Evolutionary conservation across 2,888 invertebrate species (phyloP).

Genomic region (Acanthococcus lagerstroemiae): DNA sequence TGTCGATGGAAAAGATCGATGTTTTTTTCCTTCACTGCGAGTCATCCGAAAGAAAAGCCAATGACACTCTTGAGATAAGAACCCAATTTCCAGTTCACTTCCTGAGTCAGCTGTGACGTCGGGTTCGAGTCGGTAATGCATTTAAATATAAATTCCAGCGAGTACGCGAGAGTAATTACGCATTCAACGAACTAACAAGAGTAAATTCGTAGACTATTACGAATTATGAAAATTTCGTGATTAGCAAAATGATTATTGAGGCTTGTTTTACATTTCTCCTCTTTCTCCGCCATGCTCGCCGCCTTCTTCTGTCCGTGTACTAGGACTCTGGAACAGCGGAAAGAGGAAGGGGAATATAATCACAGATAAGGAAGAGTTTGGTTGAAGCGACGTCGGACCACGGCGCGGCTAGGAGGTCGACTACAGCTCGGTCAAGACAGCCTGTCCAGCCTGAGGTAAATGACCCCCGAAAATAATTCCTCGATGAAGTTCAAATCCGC

Average conservation of each 20-base stretch:
- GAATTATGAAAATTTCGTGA: neutral
- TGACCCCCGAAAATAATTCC: slow-evolving; percentile 30
- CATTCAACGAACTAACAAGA: too few species aligned
- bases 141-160: too few species aligned
- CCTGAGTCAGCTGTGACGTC: too few species aligned
- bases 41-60: too few species aligned
- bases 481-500: slow-evolving; percentile 27
- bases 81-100: too few species aligned
- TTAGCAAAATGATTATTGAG: neutral
- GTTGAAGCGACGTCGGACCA: slow-evolving; percentile 8
- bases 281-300: neutral
- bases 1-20: too few species aligned
- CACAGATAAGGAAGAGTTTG: slow-evolving; percentile 29
- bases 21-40: too few species aligned
- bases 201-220: too few species aligned
- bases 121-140: too few species aligned
- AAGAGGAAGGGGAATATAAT: slow-evolving; percentile 1
- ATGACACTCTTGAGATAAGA: too few species aligned
- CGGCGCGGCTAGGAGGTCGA: slow-evolving; percentile 23
- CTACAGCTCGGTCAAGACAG: slow-evolving; percentile 27
- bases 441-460: slow-evolving; percentile 25
- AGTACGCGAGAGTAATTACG: too few species aligned
- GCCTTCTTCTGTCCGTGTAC: neutral
- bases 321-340: neutral
- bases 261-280: neutral